phyloP scores from a whole-genome alignment of 2,888 invertebrate species.

The Quadroppia sp. region DNA sequence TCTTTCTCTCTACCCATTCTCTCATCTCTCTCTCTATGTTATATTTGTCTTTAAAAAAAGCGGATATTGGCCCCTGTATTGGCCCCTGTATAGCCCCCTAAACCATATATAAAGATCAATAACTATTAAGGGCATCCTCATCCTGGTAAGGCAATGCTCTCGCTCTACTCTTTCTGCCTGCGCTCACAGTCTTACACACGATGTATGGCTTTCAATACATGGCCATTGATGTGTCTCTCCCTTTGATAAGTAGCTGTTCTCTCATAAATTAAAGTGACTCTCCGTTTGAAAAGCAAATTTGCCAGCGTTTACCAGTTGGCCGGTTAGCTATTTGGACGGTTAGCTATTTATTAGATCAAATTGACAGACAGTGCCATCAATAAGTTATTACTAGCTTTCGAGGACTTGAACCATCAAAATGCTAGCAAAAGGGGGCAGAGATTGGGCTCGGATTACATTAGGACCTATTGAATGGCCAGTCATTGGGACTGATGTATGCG shows the following conservation, averaged over 20 bases:
- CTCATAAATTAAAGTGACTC: conserved; percentile 23
- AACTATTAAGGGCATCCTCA: conserved; percentile 24
- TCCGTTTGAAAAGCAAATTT: conserved; percentile 30
- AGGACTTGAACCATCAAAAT: conserved; percentile 2
- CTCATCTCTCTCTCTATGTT: background rate
- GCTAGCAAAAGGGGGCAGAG: background rate
- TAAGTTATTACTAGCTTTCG: conserved; percentile 26
- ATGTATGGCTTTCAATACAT: conserved; percentile 21
- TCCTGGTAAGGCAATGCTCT: conserved; percentile 1
- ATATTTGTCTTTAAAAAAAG: conserved; percentile 39
- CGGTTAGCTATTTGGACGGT: conserved; percentile 19
- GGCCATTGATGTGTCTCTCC: background rate
- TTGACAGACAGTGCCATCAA: conserved; percentile 18
- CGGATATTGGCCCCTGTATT: conserved; percentile 37
- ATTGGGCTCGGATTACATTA: background rate
- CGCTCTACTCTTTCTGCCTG: background rate
- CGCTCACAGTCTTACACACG: background rate
- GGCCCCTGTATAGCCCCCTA: background rate
- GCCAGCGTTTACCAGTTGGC: background rate
- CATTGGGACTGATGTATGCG: background rate
- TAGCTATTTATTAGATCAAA: conserved; percentile 34
- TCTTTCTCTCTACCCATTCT: no score
- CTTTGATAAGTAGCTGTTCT: conserved; percentile 23
- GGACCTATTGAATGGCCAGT: no score
- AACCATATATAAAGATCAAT: conserved; percentile 34